These are phyloP conservation scores for Branchellion lobata DNA, from an alignment of 2,888 invertebrate species.

Conservation along the genomic window DNA sequence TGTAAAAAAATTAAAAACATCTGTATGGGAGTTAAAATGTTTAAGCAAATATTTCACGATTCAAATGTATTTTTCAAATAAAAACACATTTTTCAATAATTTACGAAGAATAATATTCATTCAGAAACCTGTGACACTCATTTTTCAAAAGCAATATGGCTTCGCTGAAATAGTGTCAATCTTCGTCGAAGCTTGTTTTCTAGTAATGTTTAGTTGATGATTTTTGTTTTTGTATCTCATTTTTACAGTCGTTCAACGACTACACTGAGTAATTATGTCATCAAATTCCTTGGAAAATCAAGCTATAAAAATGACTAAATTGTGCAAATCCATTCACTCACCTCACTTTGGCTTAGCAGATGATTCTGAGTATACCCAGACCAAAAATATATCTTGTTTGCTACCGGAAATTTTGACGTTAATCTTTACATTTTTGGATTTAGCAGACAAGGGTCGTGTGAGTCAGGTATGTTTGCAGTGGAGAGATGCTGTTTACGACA, in stretches of 20 bases:
- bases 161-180: not conserved
- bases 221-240: not conserved
- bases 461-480: conserved; percentile 80
- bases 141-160: not conserved
- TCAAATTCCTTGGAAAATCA: not conserved
- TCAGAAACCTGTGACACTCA: not conserved
- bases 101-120: not conserved
- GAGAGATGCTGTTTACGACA: conserved; percentile 87
- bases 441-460: conserved; percentile 82
- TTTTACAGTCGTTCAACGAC: too few relatives aligned
- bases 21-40: too few relatives aligned
- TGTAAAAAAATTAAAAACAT: too few relatives aligned
- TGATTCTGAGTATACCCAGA: not conserved
- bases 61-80: too few relatives aligned
- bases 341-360: conserved; percentile 9
- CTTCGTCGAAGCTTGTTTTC: not conserved
- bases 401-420: conserved; percentile 89
- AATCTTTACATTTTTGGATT: conserved; percentile 85
- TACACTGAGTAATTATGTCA: too few relatives aligned
- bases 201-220: not conserved
- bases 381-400: conserved; percentile 76
- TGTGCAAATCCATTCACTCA: conserved; percentile 21
- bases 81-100: too few relatives aligned
- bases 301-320: not conserved
- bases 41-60: too few relatives aligned